Conservation (phyloP, 1,140 invertebrate species). For the Cydia splendana region DNA sequence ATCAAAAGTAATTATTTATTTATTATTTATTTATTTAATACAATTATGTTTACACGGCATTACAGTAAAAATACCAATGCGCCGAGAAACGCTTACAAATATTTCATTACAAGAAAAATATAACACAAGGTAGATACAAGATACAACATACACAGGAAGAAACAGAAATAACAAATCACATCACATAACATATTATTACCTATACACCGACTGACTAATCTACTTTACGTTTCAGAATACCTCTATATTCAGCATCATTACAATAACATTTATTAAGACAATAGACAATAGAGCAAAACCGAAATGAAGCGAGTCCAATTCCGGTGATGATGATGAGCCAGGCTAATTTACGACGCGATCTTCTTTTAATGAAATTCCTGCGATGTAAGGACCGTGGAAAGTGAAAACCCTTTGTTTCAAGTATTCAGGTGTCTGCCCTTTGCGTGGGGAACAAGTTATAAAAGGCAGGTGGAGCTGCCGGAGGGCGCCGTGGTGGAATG, state of each 20-base stretch:
- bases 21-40: too few species aligned
- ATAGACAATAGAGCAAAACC: background rate
- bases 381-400: constrained; percentile 42
- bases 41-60: too few species aligned
- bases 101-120: too few species aligned
- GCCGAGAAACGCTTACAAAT: too few species aligned
- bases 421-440: constrained; percentile 41
- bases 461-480: too few species aligned
- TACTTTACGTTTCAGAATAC: background rate
- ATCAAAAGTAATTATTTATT: background rate
- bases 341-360: constrained; percentile 47
- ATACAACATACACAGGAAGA: too few species aligned
- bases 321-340: constrained; percentile 37
- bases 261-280: constrained; percentile 2
- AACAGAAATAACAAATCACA: too few species aligned
- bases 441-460: background rate
- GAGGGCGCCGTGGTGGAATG: too few species aligned
- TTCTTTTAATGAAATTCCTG: constrained; percentile 53
- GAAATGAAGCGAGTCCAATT: background rate
- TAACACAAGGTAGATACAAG: too few species aligned
- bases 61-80: too few species aligned
- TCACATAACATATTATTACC: too few species aligned
- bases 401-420: constrained; percentile 46
- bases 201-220: too few species aligned
- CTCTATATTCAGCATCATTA: background rate